Evolutionary conservation across 2,888 invertebrate genomes (phyloP).

Genomic region (Sarcophaga carnaria): DNA sequence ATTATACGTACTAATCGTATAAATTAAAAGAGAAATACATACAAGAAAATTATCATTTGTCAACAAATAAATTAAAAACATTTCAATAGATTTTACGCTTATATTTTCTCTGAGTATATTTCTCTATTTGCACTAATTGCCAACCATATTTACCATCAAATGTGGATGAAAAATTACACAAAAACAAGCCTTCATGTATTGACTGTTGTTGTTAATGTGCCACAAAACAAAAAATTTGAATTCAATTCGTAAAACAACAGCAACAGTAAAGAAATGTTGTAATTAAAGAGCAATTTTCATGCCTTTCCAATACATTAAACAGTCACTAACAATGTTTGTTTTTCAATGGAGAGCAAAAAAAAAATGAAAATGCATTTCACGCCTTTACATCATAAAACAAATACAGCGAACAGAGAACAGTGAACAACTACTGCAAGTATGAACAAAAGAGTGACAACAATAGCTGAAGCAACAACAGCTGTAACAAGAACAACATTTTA

Average conservation of each 20-base stretch:
- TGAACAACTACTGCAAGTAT: background rate
- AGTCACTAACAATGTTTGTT: constrained; percentile 42
- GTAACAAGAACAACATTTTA: constrained; percentile 20
- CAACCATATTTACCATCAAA: background rate
- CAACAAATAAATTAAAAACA: too few relatives aligned
- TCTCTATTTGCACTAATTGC: background rate
- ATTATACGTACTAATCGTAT: too few relatives aligned
- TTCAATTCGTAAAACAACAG: background rate
- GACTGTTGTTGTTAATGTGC: background rate
- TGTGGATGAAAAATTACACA: background rate
- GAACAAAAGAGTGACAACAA: background rate
- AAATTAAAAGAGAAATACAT: too few relatives aligned
- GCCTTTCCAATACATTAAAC: constrained; percentile 51
- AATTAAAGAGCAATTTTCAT: constrained; percentile 52
- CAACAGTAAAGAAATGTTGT: constrained; percentile 12
- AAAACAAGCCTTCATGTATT: background rate
- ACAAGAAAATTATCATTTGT: too few relatives aligned
- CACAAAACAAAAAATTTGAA: background rate
- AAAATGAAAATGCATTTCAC: constrained; percentile 33
- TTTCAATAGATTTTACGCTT: background rate
- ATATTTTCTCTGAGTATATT: background rate
- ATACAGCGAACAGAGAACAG: background rate
- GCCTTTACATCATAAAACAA: constrained; percentile 21
- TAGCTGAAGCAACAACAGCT: background rate
- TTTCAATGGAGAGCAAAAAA: constrained; percentile 19